A percentile compares a stretch with the other conserved stretches of the same genome.
These are phyloP conservation scores for Tetranychus piercei DNA, from an alignment of 2,888 invertebrate genomes.

Conservation along the genomic window DNA sequence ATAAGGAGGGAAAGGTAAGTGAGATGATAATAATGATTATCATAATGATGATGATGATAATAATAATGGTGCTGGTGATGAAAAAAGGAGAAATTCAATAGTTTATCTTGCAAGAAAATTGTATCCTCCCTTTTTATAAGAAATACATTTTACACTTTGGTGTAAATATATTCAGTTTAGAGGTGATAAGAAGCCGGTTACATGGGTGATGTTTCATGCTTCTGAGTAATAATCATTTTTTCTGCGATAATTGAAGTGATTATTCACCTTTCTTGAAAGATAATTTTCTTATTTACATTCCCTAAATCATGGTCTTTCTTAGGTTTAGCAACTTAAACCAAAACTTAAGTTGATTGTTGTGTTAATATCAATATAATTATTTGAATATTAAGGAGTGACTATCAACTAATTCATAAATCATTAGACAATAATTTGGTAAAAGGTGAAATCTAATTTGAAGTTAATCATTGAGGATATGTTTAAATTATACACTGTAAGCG, in stretches of 20 bases:
- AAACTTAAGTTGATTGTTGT: too few species aligned
- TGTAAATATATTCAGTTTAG: neutral
- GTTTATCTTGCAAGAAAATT: neutral
- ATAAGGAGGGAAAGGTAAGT: conserved; percentile 1
- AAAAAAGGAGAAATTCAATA: neutral
- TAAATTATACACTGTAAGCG: neutral
- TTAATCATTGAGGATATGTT: neutral
- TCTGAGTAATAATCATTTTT: neutral
- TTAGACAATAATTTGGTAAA: neutral
- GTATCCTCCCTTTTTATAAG: neutral
- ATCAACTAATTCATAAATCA: neutral
- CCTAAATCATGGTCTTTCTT: too few species aligned
- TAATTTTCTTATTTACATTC: too few species aligned
- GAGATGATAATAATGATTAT: neutral
- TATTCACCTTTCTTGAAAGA: too few species aligned
- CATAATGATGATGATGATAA: neutral
- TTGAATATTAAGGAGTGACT: neutral
- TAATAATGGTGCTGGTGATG: neutral
- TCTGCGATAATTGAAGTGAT: too few species aligned
- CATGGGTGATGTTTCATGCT: conserved; percentile 1
- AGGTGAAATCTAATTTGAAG: neutral
- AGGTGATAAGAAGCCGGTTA: neutral
- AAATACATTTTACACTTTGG: neutral
- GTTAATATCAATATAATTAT: neutral
- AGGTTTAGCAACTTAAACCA: too few species aligned